Evolutionary conservation across 2,797 vertebrate species (phyloP), one percentile per base, ranked within the genome.

Genomic region (Cynodonichthys magdalenae): DNA sequence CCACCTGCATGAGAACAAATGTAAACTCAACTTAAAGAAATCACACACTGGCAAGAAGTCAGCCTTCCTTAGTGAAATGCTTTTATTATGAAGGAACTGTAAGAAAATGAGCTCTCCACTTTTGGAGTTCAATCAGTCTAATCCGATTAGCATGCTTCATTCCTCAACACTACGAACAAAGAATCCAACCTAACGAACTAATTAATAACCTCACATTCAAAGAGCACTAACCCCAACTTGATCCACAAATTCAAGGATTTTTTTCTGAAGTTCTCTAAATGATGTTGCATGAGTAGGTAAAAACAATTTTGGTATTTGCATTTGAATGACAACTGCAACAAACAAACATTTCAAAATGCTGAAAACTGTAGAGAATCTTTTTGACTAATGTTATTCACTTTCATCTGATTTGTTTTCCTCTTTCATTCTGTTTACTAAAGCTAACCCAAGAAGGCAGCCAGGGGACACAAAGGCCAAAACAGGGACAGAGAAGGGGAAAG

Each of bases 101-200:
- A 61, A 65, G 65, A 84, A 70, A 49, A 68, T 51, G 39, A 65
- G 59, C 63, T 57, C 27, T 46, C 77, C 71, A 66, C 67, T 66
- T 53, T 69, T 51, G 47, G 31, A 12, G 15, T 78, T 79, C 77
- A 71, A 75, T 74, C 17, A 64, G 59, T 62, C 48, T 85, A 87
- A 90, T 90, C 81, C 76, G 73, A 87, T 90, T 85, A 88, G 55
- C 56, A 15, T 2, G 47, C 31, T 62, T 72, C 66, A 73, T 75
- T 80, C 69, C 67, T 80, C 77, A 53, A 72, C 80, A 83, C 74
- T 63, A 50, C 69, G 45, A 61, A 49, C 60, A 29, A 64, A 69
- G 51, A 81, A 66, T 71, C 59, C 48, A 52, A 71, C 46, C 62
- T 17, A 75, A 83, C 67, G 71, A 63, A 49, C 63, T 80, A 73